Evolutionary conservation across 1,140 invertebrate genomes (phyloP), one percentile per base, ranked within the genome.

Genomic region (Theocolax elegans): DNA sequence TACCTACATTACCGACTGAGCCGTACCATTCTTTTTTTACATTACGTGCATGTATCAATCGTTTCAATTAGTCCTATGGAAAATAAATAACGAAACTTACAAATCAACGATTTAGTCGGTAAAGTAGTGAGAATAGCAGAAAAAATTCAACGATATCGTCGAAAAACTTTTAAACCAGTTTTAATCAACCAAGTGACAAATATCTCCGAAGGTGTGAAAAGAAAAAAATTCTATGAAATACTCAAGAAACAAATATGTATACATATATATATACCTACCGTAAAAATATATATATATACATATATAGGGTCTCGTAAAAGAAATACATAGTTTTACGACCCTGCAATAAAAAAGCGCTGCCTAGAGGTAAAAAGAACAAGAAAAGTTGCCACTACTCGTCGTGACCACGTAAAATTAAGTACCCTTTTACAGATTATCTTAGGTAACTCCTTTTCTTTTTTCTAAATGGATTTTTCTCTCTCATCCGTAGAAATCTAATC

Each of bases 261-360:
- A n/a, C n/a, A n/a, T n/a, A n/a, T n/a, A n/a, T n/a, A n/a, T n/a
- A n/a, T n/a, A n/a, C n/a, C n/a, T n/a, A n/a, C n/a, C n/a, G n/a
- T n/a, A n/a, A n/a, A n/a, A n/a, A n/a, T n/a, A n/a, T n/a, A n/a
- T n/a, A n/a, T n/a, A n/a, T 38, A 15, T 15, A 13, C 56, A 59
- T 25, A 49, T n/a, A 17, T 21, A n/a, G n/a, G 7, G 62, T 53
- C 48, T 65, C 62, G 46, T 66, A 46, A 66, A 66, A 35, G n/a
- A 35, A 46, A 44, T 8, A 46, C 13, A 21, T 27, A 3, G 38
- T 66, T 66, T 66, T 66, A 66, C 25, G 54, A 59, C 38, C 23
- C 27, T 13, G 60, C 25, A 58, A 67, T 48, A 59, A 67, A 67
- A 67, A 66, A 31, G 38, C 38, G 44, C 38, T 46, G 49, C 35